Evolutionary conservation across 2,113 vertebrate genomes (phyloP).

Genomic region (Pluvialis apricaria): DNA sequence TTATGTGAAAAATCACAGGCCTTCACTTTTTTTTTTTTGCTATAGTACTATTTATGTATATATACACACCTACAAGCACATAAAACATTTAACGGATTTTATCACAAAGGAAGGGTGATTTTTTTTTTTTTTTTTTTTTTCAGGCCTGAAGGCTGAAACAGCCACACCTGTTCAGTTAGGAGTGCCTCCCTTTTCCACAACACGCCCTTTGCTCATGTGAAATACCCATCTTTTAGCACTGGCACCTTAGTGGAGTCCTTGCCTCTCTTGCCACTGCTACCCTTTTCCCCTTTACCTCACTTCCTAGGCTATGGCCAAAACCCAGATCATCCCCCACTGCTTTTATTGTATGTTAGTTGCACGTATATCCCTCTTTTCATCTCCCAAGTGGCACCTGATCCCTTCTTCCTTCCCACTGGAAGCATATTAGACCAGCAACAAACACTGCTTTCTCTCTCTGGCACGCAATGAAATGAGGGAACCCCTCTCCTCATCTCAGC

Average conservation of each 20-base stretch:
- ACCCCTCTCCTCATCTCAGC: not conserved
- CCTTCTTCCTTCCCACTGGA: not conserved
- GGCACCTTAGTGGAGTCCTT: not conserved
- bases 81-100: not conserved
- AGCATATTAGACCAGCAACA: not conserved
- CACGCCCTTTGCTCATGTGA: not conserved
- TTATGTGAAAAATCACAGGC: not conserved
- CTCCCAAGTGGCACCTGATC: not conserved
- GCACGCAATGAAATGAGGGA: not conserved
- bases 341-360: not conserved
- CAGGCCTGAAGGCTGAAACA: not conserved
- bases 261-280: not conserved
- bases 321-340: not conserved
- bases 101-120: not conserved
- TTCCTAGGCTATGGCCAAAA: not conserved
- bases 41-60: not conserved
- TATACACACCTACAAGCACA: not conserved
- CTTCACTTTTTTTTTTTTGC: not conserved
- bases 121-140: not conserved
- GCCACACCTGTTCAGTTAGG: not conserved
- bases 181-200: not conserved
- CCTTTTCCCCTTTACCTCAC: not conserved
- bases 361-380: not conserved
- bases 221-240: not conserved
- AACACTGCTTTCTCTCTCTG: not conserved